Base-by-base conservation (phyloP, 2,797 vertebrate genomes). In the Argya squamiceps region DNA sequence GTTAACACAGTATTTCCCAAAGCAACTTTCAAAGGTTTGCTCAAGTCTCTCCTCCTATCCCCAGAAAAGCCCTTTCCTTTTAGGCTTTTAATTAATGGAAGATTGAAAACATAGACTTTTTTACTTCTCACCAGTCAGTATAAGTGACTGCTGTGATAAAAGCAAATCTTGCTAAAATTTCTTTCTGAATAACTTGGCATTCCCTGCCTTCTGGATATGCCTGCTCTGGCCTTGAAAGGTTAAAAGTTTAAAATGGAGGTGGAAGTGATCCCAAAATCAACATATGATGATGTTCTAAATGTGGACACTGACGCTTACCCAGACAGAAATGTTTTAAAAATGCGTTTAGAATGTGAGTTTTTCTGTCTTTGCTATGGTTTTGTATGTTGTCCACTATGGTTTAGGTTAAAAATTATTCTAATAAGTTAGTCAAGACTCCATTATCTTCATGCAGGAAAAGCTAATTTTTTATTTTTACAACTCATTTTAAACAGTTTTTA, bases 251-350 rank as follows among this genome's bases (percentile, higher is more conserved):
- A 84, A 71, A 34, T 37, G 32, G 74, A 63, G 29, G 18, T 44
- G 53, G 37, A 82, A 60, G 12, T 62, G 44, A 47, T 80, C 50
- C 11, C 22, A 34, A 68, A 34, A 78, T 9, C 22, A 67, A 85
- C 75, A 63, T 44, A 11, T 1, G 4, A 29, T 18, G 3, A 53
- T 55, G 7, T 49, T 56, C 22, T 65, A 23, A 41, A 36, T 41
- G 26, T 71, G 37, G 26, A n/a, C 24, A 22, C 49, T 32, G 76
- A 44, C 12, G 49, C 5, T 50, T 59, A 71, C 1, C 1, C 0
- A 1, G 62, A 64, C 6, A 80, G 50, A 84, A 86, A n/a, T 5
- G 6, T 37, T 75, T 19, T 23, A 3, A 52, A 4, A 44, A 9
- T 52, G 4, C 55, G 11, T 53, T 67, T 68, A 65, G 58, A 69